Evolutionary conservation across 2,888 invertebrate genomes (phyloP).

Genomic region (Danaus chrysippus): DNA sequence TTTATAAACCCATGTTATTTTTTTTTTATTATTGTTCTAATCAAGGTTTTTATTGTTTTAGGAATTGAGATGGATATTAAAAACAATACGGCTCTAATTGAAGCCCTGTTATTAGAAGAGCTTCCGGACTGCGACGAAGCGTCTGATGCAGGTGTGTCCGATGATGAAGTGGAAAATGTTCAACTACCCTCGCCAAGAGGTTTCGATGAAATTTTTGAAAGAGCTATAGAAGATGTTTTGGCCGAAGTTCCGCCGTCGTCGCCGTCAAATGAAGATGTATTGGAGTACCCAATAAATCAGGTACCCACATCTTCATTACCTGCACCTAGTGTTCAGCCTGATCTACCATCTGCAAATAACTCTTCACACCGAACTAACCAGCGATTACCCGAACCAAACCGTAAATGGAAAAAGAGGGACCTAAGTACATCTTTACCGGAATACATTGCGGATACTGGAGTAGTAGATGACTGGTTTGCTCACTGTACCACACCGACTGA

Average conservation of each 20-base stretch:
- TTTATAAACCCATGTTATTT: no score
- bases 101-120: constrained; percentile 34
- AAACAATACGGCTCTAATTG: constrained; percentile 32
- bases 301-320: constrained; percentile 33
- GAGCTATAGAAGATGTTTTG: constrained; percentile 29
- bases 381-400: no score
- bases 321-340: constrained; percentile 31
- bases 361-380: constrained; percentile 30
- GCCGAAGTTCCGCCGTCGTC: constrained; percentile 29
- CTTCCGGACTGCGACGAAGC: constrained; percentile 33
- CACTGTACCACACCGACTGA: constrained; percentile 31
- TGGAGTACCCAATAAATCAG: constrained; percentile 32
- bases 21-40: constrained; percentile 26
- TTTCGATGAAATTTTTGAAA: constrained; percentile 34
- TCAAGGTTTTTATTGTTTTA: constrained; percentile 25
- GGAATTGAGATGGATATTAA: constrained; percentile 29
- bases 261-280: constrained; percentile 29
- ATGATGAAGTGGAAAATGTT: constrained; percentile 34
- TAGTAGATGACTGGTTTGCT: constrained; percentile 32
- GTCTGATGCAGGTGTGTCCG: no score
- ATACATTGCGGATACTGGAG: constrained; percentile 31
- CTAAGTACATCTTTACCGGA: constrained; percentile 31
- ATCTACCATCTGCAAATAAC: constrained; percentile 32
- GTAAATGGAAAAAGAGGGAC: no score
- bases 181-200: constrained; percentile 33